Base-by-base conservation (phyloP, 35 echinoderm and acorn worm species). In the Strongylocentrotus purpuratus region DNA sequence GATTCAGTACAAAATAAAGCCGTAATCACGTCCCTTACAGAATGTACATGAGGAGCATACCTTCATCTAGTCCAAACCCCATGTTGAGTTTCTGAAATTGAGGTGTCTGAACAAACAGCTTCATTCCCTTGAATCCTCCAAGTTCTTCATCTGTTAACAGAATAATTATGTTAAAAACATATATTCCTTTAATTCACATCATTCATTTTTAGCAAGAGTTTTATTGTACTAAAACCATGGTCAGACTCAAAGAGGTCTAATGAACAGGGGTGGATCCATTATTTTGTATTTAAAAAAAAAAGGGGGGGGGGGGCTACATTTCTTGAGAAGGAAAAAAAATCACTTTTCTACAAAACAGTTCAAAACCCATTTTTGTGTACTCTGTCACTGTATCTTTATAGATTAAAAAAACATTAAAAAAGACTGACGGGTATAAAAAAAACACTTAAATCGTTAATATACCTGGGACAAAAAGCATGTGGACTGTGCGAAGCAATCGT, bases 11-110 rank as follows among this genome's bases (percentile, higher is more conserved):
- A n/a, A n/a, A n/a, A n/a, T n/a, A n/a, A n/a, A n/a, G n/a, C n/a
- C n/a, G n/a, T n/a, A n/a, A n/a, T n/a, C n/a, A n/a, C n/a, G n/a
- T n/a, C n/a, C n/a, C n/a, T n/a, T n/a, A n/a, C n/a, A n/a, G n/a
- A n/a, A n/a, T n/a, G n/a, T n/a, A n/a, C n/a, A n/a, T n/a, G n/a
- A n/a, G n/a, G n/a, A n/a, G n/a, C n/a, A 61, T 87, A 99, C 98
- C 98, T 99, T 99, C 98, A 97, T 99, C 98, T 47, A 99, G 95
- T 33, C 94, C 96, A 70, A 97, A 99, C 46, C 96, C 98, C 90
- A 99, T 90, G 87, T 99, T 99, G 94, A 99, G 95, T 94, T 92
- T 45, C 48, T 97, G 95, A 89, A 99, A 99, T 33, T 71, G 91
- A 32, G 95, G 88, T 14, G 18, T 52, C 5, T 96, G 48, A 13